A percentile compares a stretch with the other conserved stretches of the same genome.
Evolutionary conservation across 2,888 invertebrate species (phyloP).

Genomic region (Arge pagana): DNA sequence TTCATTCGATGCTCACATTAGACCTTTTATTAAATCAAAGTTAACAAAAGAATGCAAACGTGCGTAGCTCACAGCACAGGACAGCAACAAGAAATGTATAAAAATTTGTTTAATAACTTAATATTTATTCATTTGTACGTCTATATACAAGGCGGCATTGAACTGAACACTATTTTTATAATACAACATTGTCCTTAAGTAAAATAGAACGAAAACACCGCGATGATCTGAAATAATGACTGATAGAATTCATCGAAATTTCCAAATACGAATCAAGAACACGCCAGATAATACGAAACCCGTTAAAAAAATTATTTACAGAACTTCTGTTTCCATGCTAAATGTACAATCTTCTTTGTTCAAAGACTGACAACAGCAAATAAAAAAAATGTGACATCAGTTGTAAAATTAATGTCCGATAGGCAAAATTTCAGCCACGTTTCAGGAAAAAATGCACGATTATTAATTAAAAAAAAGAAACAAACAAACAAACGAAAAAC

Average conservation of each 20-base stretch:
- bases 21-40: conserved; percentile 21
- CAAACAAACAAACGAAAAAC: background rate
- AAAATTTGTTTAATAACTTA: conserved; percentile 32
- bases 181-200: conserved; percentile 28
- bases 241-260: conserved; percentile 4
- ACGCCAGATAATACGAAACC: conserved; percentile 1
- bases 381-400: background rate
- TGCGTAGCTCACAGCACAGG: conserved; percentile 16
- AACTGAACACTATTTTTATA: conserved; percentile 36
- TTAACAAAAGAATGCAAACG: conserved; percentile 21
- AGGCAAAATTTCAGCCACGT: background rate
- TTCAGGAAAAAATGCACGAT: background rate
- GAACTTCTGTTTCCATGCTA: background rate
- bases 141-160: conserved; percentile 46
- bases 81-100: conserved; percentile 18
- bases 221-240: conserved; percentile 5
- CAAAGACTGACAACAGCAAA: conserved; percentile 52
- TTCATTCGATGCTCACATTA: conserved; percentile 6
- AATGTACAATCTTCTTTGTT: conserved; percentile 47
- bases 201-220: conserved; percentile 19
- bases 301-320: background rate
- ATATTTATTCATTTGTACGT: conserved; percentile 45
- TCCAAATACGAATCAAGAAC: conserved; percentile 3
- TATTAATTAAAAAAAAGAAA: background rate
- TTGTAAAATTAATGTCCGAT: background rate